A percentile compares a stretch with the other conserved stretches of the same genome.
phyloP scores from a whole-genome alignment of 2,888 invertebrate species.

The Polia nebulosa region DNA sequence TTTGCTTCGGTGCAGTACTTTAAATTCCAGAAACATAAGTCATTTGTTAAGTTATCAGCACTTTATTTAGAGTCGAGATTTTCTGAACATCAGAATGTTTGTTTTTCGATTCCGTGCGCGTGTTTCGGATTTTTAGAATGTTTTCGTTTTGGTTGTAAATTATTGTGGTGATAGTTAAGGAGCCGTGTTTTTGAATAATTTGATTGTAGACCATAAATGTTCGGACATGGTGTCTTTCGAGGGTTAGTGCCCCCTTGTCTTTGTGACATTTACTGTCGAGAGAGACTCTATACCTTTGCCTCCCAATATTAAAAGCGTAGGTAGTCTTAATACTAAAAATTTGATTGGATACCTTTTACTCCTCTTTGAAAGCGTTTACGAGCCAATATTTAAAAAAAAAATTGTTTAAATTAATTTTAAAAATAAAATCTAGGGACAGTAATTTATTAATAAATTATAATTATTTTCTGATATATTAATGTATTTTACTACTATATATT shows the following conservation, averaged over 20 bases:
- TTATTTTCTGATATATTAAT: not conserved
- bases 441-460: not conserved
- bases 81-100: conserved; percentile 81
- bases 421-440: too few relatives aligned
- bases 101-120: conserved; percentile 77
- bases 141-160: conserved; percentile 71
- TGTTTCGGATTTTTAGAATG: conserved; percentile 77
- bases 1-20: conserved; percentile 69
- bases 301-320: not conserved
- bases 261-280: conserved; percentile 1
- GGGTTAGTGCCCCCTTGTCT: conserved; percentile 14
- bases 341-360: not conserved
- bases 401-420: not conserved
- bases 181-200: conserved; percentile 54
- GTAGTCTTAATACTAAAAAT: not conserved
- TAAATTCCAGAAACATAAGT: conserved; percentile 89
- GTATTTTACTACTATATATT: not conserved
- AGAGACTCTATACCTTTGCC: not conserved
- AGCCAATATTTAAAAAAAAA: not conserved
- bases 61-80: conserved; percentile 89
- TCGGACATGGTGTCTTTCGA: conserved; percentile 14
- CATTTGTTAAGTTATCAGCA: conserved; percentile 90
- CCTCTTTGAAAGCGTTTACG: not conserved
- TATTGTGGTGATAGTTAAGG: conserved; percentile 68
- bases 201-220: conserved; percentile 22